Evolutionary conservation across 53 echinoderm and acorn worm species (phyloP).

Genomic region (Antedon mediterranea): DNA sequence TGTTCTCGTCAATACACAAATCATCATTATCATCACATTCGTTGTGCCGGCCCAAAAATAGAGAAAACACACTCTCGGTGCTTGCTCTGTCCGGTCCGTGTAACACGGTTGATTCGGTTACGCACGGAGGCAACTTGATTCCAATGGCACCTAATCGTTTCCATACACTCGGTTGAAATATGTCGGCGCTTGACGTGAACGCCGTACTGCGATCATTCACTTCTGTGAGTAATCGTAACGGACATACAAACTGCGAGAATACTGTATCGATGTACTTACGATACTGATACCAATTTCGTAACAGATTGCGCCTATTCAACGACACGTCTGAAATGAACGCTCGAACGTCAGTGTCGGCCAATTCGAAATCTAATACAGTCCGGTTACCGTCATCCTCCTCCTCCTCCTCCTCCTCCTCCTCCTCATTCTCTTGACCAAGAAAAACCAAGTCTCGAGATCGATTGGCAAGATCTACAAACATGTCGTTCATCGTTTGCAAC

Average conservation of each 20-base stretch:
- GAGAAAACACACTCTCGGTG: neutral
- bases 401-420: neutral
- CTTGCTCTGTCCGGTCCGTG: neutral
- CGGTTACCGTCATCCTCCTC: too few relatives aligned
- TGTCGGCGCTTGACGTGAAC: neutral
- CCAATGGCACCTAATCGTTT: neutral
- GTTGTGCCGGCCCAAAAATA: neutral
- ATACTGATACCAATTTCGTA: neutral
- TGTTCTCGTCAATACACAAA: neutral
- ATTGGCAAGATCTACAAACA: too few relatives aligned
- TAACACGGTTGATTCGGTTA: neutral
- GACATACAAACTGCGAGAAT: neutral
- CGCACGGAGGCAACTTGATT: neutral
- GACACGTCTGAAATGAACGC: neutral
- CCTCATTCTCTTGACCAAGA: neutral
- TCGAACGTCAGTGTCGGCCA: neutral
- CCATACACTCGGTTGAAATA: neutral
- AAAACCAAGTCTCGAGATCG: too few relatives aligned
- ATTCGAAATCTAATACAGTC: neutral
- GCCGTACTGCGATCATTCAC: neutral
- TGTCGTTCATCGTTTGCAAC: too few relatives aligned
- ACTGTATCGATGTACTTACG: neutral
- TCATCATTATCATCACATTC: neutral
- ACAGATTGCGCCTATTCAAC: neutral
- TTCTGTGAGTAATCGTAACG: neutral